These are phyloP conservation scores for Limnodromus scolopaceus DNA, from an alignment of 2,797 vertebrate species.

Conservation along the genomic window DNA sequence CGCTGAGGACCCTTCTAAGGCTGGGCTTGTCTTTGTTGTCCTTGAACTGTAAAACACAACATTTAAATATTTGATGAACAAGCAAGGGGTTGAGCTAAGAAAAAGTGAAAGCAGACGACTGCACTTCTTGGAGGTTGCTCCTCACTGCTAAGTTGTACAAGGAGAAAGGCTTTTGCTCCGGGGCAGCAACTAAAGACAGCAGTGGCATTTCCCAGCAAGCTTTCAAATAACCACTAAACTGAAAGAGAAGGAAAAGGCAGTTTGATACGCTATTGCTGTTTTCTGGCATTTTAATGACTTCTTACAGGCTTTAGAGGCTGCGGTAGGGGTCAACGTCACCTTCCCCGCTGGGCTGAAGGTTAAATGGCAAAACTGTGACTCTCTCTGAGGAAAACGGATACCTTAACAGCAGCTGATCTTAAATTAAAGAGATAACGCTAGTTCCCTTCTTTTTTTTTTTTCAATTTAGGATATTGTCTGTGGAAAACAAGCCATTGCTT, in stretches of 20 bases:
- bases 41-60: slow-evolving; percentile 65
- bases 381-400: background rate
- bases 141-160: background rate
- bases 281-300: background rate
- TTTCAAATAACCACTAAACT: background rate
- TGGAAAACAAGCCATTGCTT: background rate
- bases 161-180: background rate
- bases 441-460: background rate
- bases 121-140: background rate
- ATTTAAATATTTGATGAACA: background rate
- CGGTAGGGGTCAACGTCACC: fast-evolving
- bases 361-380: background rate
- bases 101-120: background rate
- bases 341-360: background rate
- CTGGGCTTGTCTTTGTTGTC: slow-evolving; percentile 35
- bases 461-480: background rate
- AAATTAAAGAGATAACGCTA: background rate
- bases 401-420: background rate
- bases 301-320: background rate
- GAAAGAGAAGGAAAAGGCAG: background rate
- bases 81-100: background rate
- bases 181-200: background rate
- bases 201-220: background rate
- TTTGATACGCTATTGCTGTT: background rate
- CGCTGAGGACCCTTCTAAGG: slow-evolving; percentile 59